Conservation (phyloP, 30 jellyfish, hydroid and myxozoan genomes). For the Hydractinia symbiolongicarpus region DNA sequence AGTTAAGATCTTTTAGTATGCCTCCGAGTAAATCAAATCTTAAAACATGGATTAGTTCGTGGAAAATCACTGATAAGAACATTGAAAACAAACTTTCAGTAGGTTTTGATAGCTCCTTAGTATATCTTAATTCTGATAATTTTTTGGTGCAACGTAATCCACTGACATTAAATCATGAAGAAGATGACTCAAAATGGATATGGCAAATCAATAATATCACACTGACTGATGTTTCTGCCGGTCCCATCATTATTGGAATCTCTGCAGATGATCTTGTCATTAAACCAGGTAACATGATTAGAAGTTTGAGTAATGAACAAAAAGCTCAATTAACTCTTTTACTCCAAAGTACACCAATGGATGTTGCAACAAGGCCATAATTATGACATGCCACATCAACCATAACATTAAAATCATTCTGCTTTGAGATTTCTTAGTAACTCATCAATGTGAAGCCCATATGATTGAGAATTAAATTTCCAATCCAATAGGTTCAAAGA, state of each 20-base stretch:
- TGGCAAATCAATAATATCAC: conserved; percentile 3
- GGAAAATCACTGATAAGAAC: neutral
- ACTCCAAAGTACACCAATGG: no score
- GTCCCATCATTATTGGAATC: conserved; percentile 29
- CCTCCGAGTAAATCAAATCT: conserved; percentile 7
- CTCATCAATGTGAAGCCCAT: no score
- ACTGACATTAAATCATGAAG: conserved; percentile 1
- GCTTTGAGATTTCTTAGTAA: no score
- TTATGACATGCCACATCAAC: no score
- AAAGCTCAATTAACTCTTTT: no score
- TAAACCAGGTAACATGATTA: conserved; percentile 8
- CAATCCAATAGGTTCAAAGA: no score
- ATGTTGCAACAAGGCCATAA: no score
- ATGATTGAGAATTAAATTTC: no score
- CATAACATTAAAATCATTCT: no score
- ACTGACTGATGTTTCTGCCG: conserved; percentile 34
- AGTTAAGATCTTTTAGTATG: conserved; percentile 18
- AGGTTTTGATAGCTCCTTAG: conserved; percentile 37
- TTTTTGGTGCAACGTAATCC: neutral
- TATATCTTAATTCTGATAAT: neutral
- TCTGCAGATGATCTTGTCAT: neutral
- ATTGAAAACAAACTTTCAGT: conserved; percentile 18
- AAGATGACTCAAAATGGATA: conserved; percentile 11
- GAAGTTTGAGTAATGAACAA: no score
- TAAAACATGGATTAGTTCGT: conserved; percentile 24